Base-by-base conservation (phyloP, 2,797 vertebrate genomes). In the Thamnophis elegans region DNA sequence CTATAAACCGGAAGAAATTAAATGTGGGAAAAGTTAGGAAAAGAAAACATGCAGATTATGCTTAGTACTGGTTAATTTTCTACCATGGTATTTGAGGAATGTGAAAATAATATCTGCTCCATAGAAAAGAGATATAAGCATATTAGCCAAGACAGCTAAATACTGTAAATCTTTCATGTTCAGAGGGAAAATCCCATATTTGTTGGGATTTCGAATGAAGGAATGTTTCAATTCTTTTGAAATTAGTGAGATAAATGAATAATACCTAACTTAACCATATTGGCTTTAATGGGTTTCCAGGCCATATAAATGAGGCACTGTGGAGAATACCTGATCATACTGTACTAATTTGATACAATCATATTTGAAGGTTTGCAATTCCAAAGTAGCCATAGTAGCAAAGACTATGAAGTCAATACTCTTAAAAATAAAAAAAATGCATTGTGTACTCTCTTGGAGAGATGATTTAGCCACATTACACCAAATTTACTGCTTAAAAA, bases 391-490 rank as follows among this genome's bases (percentile, higher is more conserved):
- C 14, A 22, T 13, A 93, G 85, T 54, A 68, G 0, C 73, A 47
- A 32, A 25, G 68, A 87, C 51, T 28, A n/a, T 92, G 56, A 9
- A 88, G 2, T 42, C 47, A 56, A 56, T 91, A 5, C 89, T 47
- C 59, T 65, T 53, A 87, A 91, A 42, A 65, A 91, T 42, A 28
- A 59, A 55, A 91, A 55, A 91, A 65, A 87, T 36, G 5, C 32
- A 51, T 4, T 55, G 87, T 20, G 59, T 78, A 32, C 4, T 68
- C 62, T 47, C 14, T 92, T 86, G 73, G 56, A 51, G 26, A 92
- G 93, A 78, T 89, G 91, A 36, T 90, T 73, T 32, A 47, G 90
- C 78, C 88, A 93, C 54, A 51, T 20, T 36, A 94, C 26, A 1
- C 42, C 65, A 87, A 26, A 47, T 10, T 22, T 90, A 88, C 1